Percentiles rank a stretch among this genome's conserved stretches.
phyloP scores from a whole-genome alignment of 2,113 vertebrate genomes.

The Aplodontia rufa region DNA sequence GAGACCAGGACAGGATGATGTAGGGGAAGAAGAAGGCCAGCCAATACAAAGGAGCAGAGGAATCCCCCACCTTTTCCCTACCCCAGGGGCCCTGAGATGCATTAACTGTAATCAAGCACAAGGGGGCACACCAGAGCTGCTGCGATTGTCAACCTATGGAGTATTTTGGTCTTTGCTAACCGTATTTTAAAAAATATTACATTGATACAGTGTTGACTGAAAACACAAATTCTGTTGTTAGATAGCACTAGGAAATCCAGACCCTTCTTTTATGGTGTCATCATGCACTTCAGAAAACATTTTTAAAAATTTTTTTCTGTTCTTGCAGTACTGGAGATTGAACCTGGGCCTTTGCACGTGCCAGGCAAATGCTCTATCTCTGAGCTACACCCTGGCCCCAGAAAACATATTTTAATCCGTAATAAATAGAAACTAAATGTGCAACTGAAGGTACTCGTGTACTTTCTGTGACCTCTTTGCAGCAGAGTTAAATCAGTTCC shows the following conservation, averaged over 20 bases:
- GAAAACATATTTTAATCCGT: neutral
- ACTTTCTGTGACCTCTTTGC: neutral
- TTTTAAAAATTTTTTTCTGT: neutral
- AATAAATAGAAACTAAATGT: neutral
- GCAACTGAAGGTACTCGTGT: neutral
- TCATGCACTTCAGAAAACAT: neutral
- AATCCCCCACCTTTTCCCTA: neutral
- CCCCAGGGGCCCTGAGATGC: neutral
- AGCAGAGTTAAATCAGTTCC: constrained; percentile 9
- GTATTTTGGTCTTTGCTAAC: neutral
- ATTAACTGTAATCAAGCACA: neutral
- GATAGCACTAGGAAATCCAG: neutral
- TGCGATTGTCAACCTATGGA: neutral
- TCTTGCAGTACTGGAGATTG: neutral
- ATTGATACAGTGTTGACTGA: neutral
- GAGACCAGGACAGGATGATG: neutral
- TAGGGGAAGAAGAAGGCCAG: too few relatives aligned
- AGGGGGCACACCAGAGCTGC: neutral
- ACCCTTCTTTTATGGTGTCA: neutral
- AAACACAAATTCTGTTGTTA: constrained; percentile 3
- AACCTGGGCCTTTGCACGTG: neutral
- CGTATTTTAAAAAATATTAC: neutral
- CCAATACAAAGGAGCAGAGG: neutral
- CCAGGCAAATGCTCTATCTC: neutral
- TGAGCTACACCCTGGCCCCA: neutral